Conservation (phyloP, 2,888 invertebrate species). For the Hoplodrina ambigua region DNA sequence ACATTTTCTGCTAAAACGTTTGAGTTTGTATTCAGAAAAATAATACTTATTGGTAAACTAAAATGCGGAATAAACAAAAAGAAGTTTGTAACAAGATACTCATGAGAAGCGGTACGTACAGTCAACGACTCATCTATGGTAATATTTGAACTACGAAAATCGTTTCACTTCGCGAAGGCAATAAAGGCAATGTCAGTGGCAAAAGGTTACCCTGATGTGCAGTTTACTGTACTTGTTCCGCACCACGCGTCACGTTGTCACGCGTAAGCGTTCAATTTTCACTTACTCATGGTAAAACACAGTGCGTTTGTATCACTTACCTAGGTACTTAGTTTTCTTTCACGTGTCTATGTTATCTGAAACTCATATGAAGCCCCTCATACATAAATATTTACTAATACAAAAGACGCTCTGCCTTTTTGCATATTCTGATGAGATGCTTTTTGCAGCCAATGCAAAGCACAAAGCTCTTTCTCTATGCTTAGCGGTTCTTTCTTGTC, state of each 20-base stretch:
- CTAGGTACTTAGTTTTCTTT: background rate
- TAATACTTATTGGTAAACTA: slow-evolving; percentile 7
- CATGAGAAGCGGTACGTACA: slow-evolving; percentile 8
- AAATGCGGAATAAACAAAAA: slow-evolving; percentile 19
- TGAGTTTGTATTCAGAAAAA: slow-evolving; percentile 4
- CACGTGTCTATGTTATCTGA: background rate
- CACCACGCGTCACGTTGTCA: slow-evolving; percentile 8
- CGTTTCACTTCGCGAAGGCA: background rate
- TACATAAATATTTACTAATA: background rate
- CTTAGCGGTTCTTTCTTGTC: background rate
- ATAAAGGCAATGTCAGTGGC: too few relatives aligned
- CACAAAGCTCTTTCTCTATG: background rate
- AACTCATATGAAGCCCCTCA: background rate
- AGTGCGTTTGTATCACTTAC: slow-evolving; percentile 17
- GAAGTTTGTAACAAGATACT: slow-evolving; percentile 19
- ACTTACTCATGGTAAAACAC: slow-evolving; percentile 20
- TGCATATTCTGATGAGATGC: background rate
- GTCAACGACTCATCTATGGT: background rate
- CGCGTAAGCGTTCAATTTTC: slow-evolving; percentile 26
- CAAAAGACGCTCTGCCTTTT: background rate
- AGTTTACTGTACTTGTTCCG: slow-evolving; percentile 5
- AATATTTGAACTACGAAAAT: background rate
- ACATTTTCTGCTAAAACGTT: background rate
- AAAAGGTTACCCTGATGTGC: background rate
- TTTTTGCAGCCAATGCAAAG: background rate